Conservation (phyloP, 2,113 vertebrate genomes). For the Syngnathus scovelli region DNA sequence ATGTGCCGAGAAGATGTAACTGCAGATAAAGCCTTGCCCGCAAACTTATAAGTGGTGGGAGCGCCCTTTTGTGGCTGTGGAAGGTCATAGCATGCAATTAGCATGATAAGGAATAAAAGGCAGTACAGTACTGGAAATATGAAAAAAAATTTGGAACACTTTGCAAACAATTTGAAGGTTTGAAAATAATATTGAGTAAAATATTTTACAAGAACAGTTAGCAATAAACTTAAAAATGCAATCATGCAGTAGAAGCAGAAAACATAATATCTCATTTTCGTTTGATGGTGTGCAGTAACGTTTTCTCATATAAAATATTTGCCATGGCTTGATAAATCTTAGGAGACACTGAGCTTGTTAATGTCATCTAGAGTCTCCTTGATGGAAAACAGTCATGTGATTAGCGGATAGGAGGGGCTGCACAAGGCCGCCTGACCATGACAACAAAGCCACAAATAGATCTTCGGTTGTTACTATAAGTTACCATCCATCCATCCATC, state of each 20-base stretch:
- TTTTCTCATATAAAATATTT: not conserved
- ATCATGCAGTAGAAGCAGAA: no score
- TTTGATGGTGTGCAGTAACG: not conserved
- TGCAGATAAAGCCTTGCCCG: not conserved
- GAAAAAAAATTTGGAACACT: no score
- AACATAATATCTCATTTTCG: no score
- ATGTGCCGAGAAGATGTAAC: conserved; percentile 26
- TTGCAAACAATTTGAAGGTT: no score
- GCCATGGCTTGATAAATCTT: not conserved
- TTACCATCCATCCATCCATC: not conserved
- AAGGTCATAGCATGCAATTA: no score
- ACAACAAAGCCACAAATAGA: conserved; percentile 14
- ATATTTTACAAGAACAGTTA: no score
- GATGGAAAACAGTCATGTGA: conserved; percentile 2
- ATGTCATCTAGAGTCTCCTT: not conserved
- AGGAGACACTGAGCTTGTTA: not conserved
- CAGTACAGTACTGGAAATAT: no score
- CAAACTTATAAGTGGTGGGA: no score
- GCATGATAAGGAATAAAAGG: no score
- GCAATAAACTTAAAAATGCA: no score
- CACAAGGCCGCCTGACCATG: conserved; percentile 13
- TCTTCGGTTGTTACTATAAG: not conserved
- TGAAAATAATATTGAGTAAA: no score
- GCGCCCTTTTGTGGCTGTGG: no score
- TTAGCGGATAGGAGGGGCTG: conserved; percentile 4